Percentiles rank a stretch among this genome's conserved stretches.
Conservation (phyloP, 2,797 vertebrate species). For the Micrastur ruficollis region DNA sequence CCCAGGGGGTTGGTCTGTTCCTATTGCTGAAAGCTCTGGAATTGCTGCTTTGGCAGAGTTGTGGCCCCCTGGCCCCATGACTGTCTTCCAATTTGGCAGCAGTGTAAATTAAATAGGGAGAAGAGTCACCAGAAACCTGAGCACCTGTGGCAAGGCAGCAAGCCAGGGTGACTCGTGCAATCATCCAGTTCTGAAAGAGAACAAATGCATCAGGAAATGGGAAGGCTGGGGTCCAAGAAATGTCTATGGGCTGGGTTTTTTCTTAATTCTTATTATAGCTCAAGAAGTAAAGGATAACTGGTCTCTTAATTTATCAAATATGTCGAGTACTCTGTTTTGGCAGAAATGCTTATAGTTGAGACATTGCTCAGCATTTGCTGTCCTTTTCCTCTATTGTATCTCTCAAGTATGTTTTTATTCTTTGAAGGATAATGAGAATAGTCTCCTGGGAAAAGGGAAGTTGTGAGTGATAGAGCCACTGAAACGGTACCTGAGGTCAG, state of each 20-base stretch:
- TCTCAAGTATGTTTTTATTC: neutral
- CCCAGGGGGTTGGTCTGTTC: neutral
- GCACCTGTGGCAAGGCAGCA: neutral
- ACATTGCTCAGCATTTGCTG: neutral
- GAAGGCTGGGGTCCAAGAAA: neutral
- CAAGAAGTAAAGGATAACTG: neutral
- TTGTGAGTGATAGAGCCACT: neutral
- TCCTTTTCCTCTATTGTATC: neutral
- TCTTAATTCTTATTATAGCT: neutral
- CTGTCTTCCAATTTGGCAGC: neutral
- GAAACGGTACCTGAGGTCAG: neutral
- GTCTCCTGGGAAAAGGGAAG: neutral
- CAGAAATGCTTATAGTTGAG: neutral
- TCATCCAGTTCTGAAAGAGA: neutral
- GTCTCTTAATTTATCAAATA: neutral
- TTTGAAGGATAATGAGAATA: conserved; percentile 15
- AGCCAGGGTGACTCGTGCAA: neutral
- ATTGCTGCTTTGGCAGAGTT: neutral
- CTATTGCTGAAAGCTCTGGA: neutral
- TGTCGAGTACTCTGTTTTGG: neutral
- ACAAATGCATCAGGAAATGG: neutral
- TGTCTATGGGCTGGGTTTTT: neutral
- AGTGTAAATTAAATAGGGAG: conserved; percentile 6
- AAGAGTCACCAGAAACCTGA: conserved; percentile 11
- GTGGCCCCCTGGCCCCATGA: neutral